Evolutionary conservation across 1,140 invertebrate species (phyloP), one percentile per base, ranked within the genome.

Genomic region (Drosophila mauritiana): DNA sequence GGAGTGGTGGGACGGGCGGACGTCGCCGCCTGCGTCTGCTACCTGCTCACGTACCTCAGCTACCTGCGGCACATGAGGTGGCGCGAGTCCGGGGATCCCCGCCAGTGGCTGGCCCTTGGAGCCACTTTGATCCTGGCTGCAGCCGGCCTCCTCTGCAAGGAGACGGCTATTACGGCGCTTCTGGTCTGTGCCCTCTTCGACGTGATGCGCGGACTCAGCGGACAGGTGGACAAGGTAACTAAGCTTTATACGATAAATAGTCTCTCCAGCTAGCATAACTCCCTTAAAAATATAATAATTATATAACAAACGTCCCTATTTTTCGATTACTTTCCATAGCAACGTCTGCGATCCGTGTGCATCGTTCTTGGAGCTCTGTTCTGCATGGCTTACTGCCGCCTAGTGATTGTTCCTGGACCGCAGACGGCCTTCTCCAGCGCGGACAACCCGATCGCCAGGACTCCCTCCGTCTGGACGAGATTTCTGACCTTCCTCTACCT

Each of bases 1-100:
- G 98, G 98, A n/a, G 95, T 99, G 48, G 98, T 99, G 11, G 98
- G 98, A 10, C 94, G 98, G 78, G 98, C 98, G 5, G 98, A 99
- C 93, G 93, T 99, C 15, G 95, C 98, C 10, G 97, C 97, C 17
- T 97, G 97, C 86, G 95, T 98, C 72, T 97, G 99, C 92, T 98
- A 97, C 86, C 94, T 99, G 49, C 93, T 96, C 34, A 96, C 97
- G 73, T 97, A 99, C 85, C 94, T 98, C 55, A 94, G 95, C 17
- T 98, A 98, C 92, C 94, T 94, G 53, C 94, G 95, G 42, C 95
- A 95, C 76, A 93, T 95, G 57, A 93, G 93, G 70, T 93, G 94
- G 73, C 92, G 95, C 54, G 94, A 95, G 51, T 91, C 92, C 55
- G 93, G 92, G 74, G 93, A 92, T 92, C 92, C 93, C 51, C 93